A percentile compares a stretch with the other conserved stretches of the same genome.
Conservation (phyloP, 2,797 vertebrate genomes). For the Leptodactylus fallax region DNA sequence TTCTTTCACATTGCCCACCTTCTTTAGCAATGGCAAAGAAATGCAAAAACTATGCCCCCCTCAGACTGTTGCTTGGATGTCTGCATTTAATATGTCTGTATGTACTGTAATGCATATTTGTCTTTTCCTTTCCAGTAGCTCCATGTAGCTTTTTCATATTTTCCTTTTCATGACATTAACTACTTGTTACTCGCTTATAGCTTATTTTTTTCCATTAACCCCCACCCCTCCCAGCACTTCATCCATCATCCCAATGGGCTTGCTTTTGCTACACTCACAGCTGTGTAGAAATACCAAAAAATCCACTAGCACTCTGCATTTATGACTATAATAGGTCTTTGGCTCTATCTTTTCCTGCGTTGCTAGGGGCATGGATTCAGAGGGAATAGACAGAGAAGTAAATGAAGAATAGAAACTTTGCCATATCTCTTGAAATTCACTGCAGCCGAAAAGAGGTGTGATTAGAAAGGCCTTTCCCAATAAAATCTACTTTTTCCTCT, state of each 20-base stretch:
- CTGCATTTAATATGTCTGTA: too few species aligned
- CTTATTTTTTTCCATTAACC: slow-evolving; percentile 32
- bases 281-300: slow-evolving; percentile 39
- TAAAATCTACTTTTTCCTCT: slow-evolving; percentile 14
- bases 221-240: slow-evolving; percentile 15
- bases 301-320: slow-evolving; percentile 26
- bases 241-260: slow-evolving; percentile 25
- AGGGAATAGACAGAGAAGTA: slow-evolving; percentile 2
- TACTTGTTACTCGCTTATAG: not conserved
- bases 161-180: not conserved
- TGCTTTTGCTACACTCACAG: slow-evolving; percentile 11
- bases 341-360: not conserved
- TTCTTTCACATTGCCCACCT: not conserved
- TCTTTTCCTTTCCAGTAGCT: too few species aligned
- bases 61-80: not conserved
- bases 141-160: slow-evolving; percentile 4
- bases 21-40: not conserved
- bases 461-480: slow-evolving; percentile 14
- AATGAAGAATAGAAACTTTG: not conserved
- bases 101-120: too few species aligned
- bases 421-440: not conserved
- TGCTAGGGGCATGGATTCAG: slow-evolving; percentile 6
- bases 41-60: not conserved
- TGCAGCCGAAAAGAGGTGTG: slow-evolving; percentile 40
- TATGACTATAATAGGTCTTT: slow-evolving; percentile 22